Percentiles rank a stretch among this genome's conserved stretches.
These are phyloP conservation scores for Suricata suricatta DNA, from an alignment of 2,113 vertebrate species.

Conservation along the genomic window DNA sequence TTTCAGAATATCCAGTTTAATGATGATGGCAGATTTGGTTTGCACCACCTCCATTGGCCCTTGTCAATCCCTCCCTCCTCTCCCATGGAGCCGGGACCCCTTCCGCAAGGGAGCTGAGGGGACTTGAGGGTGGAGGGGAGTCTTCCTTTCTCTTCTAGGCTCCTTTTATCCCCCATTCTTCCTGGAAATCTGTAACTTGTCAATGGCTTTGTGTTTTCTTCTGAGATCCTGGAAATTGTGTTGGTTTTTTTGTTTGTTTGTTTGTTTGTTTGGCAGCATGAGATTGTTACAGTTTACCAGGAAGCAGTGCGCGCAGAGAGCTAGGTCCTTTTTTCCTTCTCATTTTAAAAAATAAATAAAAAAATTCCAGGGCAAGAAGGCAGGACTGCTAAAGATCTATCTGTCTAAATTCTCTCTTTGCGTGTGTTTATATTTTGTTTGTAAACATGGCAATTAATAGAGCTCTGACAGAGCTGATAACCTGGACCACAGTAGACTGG, in stretches of 20 bases:
- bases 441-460: slow-evolving; percentile 71
- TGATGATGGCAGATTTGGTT: not conserved
- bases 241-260: not conserved
- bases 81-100: not conserved
- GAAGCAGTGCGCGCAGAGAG: not conserved
- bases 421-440: slow-evolving; percentile 20
- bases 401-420: slow-evolving; percentile 12
- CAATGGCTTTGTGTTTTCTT: slow-evolving; percentile 60
- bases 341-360: slow-evolving; percentile 35
- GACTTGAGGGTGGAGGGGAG: not conserved
- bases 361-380: not conserved
- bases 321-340: slow-evolving; percentile 44
- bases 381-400: slow-evolving; percentile 51
- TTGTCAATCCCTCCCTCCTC: not conserved
- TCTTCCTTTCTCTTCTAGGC: not conserved
- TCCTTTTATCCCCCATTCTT: slow-evolving; percentile 39
- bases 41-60: not conserved
- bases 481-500: slow-evolving; percentile 65
- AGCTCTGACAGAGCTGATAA: slow-evolving; percentile 59
- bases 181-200: slow-evolving; percentile 71
- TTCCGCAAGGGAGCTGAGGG: not conserved
- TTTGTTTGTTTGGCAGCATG: slow-evolving; percentile 65
- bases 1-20: not conserved
- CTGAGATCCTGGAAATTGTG: slow-evolving; percentile 66
- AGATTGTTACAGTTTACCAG: slow-evolving; percentile 66